Conservation (phyloP, 2,113 vertebrate species). For the Sarotherodon lohbergeri region DNA sequence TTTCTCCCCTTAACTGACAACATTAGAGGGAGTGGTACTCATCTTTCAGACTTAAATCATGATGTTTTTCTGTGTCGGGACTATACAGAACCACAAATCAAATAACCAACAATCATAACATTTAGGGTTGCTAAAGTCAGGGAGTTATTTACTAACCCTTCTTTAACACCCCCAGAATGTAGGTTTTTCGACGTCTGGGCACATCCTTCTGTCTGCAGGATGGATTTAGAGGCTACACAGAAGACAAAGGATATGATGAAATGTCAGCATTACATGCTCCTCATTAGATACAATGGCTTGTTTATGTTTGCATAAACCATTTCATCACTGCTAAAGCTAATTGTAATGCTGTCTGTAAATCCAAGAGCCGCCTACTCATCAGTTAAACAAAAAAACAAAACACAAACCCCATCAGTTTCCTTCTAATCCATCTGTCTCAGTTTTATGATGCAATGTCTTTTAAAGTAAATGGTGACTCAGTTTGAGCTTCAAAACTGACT, state of each 20-base stretch:
- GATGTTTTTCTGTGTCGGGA: neutral
- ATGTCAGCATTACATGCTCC: neutral
- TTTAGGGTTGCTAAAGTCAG: neutral
- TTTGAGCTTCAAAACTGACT: neutral
- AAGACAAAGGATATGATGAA: slow-evolving; percentile 32
- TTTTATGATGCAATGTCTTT: neutral
- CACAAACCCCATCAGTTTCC: neutral
- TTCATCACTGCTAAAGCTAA: neutral
- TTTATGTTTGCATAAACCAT: neutral
- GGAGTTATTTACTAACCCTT: slow-evolving; percentile 79
- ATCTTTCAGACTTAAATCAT: slow-evolving; percentile 8
- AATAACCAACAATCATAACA: slow-evolving; percentile 12
- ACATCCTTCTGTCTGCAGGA: slow-evolving; percentile 81
- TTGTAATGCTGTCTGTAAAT: neutral
- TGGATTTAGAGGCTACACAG: slow-evolving; percentile 79
- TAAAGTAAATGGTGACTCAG: neutral
- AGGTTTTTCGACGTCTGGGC: slow-evolving; percentile 79
- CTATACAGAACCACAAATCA: neutral
- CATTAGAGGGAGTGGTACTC: neutral
- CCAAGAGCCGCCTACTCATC: neutral
- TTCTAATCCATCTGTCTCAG: neutral
- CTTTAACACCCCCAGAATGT: slow-evolving; percentile 85
- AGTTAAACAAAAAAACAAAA: neutral
- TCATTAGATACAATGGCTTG: neutral
- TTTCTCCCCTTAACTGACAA: neutral